phyloP scores from a whole-genome alignment of 2,113 vertebrate genomes.

The rabbit (Oryctolagus cuniculus) region DNA sequence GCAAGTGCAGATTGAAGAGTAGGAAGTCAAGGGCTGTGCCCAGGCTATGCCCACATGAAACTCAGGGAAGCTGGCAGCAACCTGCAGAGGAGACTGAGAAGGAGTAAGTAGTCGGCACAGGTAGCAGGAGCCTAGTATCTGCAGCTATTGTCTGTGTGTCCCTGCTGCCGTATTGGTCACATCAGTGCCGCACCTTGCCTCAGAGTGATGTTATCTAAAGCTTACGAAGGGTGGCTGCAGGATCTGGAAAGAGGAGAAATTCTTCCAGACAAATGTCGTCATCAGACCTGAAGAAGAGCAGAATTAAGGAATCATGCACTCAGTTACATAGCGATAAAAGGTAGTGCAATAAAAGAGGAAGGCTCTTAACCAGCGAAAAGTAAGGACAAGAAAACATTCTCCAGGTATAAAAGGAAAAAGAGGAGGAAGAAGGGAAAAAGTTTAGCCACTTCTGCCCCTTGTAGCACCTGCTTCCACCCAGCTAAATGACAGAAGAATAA shows the following conservation, averaged over 20 bases:
- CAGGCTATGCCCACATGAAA: background rate
- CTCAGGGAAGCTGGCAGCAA: background rate
- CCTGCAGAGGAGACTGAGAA: background rate
- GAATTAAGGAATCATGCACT: background rate
- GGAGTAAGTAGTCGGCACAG: background rate
- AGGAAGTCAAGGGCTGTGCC: background rate
- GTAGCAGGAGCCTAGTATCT: rapidly evolving
- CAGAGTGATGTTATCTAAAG: background rate
- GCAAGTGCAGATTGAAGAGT: background rate
- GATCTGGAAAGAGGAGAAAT: background rate
- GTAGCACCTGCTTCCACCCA: background rate
- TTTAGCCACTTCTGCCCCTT: background rate
- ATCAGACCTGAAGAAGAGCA: background rate
- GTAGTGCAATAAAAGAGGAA: background rate
- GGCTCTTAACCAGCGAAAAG: background rate
- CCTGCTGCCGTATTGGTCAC: background rate
- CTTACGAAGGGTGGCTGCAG: background rate
- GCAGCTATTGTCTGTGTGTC: background rate
- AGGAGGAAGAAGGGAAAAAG: background rate
- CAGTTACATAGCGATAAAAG: background rate
- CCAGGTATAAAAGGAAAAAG: background rate
- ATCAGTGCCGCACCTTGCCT: background rate
- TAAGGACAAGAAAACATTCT: background rate
- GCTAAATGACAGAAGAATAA: conserved; percentile 43
- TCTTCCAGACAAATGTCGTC: background rate